These are phyloP conservation scores for Epinotia bilunana DNA, from an alignment of 2,888 invertebrate species.

Conservation along the genomic window DNA sequence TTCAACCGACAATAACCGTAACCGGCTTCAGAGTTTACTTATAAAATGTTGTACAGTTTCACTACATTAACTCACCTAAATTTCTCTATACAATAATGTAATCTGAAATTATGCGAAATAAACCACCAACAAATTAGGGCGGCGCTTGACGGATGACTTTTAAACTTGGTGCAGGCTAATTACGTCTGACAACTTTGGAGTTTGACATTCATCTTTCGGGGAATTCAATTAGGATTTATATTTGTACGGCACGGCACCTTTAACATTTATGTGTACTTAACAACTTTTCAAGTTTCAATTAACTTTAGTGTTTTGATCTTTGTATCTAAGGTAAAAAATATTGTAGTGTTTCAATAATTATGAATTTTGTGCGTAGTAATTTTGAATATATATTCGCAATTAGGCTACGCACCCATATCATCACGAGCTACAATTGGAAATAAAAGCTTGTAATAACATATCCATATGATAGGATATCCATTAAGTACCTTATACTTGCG, in stretches of 20 bases:
- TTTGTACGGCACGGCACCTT: constrained; percentile 2
- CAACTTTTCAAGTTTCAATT: neutral
- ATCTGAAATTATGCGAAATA: constrained; percentile 12
- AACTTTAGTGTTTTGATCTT: neutral
- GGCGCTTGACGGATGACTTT: constrained; percentile 15
- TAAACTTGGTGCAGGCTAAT: constrained; percentile 19
- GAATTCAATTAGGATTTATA: neutral
- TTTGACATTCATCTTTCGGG: constrained; percentile 21
- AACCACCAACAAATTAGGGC: constrained; percentile 24
- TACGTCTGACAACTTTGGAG: constrained; percentile 29
- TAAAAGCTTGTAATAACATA: too few relatives aligned
- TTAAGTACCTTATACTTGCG: too few relatives aligned
- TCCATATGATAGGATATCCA: too few relatives aligned
- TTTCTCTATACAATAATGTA: neutral
- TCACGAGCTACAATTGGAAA: too few relatives aligned
- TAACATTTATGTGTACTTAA: constrained; percentile 7
- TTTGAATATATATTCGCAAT: too few relatives aligned
- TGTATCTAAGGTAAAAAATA: too few relatives aligned
- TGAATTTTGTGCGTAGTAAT: too few relatives aligned
- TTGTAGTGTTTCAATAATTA: too few relatives aligned
- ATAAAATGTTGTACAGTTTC: too few relatives aligned
- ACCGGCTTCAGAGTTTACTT: too few relatives aligned
- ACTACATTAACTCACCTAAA: too few relatives aligned
- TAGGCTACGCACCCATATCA: too few relatives aligned
- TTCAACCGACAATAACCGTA: neutral